Evolutionary conservation across 2,113 vertebrate species (phyloP).

Genomic region (Gila orcuttii): DNA sequence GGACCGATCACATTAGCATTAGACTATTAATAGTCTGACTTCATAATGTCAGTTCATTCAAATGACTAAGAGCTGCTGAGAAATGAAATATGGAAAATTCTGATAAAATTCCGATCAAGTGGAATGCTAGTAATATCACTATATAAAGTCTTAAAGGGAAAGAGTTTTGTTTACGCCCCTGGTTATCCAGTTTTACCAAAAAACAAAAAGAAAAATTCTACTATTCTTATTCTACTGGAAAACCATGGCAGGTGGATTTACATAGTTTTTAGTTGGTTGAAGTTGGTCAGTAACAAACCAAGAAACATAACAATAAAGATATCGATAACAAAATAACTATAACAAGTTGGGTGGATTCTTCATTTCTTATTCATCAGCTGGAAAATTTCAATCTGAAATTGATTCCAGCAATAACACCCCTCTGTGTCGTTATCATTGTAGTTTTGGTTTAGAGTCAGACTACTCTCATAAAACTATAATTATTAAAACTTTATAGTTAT

Average conservation of each 20-base stretch:
- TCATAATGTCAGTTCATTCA: slow-evolving; percentile 45
- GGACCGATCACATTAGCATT: slow-evolving; percentile 43
- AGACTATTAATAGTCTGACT: slow-evolving; percentile 47
- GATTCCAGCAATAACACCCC: not conserved
- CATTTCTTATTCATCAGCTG: not conserved
- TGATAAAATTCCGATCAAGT: not conserved
- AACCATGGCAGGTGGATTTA: not conserved
- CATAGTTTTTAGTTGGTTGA: not conserved
- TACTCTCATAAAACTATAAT: too few species aligned
- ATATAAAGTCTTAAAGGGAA: not conserved
- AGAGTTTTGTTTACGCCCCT: not conserved
- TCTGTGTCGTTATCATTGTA: not conserved
- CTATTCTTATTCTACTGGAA: not conserved
- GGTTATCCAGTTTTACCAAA: not conserved
- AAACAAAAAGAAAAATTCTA: too few species aligned
- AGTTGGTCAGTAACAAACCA: not conserved
- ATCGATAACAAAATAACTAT: not conserved
- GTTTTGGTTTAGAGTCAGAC: too few species aligned
- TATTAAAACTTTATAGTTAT: too few species aligned
- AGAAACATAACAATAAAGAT: too few species aligned
- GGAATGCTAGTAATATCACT: not conserved
- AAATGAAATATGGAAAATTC: slow-evolving; percentile 9
- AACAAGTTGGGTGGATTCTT: not conserved
- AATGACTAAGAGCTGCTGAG: slow-evolving; percentile 33
- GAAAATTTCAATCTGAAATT: too few species aligned